These are phyloP conservation scores for Pandemis corylana DNA, from an alignment of 2,888 invertebrate genomes.

Conservation along the genomic window DNA sequence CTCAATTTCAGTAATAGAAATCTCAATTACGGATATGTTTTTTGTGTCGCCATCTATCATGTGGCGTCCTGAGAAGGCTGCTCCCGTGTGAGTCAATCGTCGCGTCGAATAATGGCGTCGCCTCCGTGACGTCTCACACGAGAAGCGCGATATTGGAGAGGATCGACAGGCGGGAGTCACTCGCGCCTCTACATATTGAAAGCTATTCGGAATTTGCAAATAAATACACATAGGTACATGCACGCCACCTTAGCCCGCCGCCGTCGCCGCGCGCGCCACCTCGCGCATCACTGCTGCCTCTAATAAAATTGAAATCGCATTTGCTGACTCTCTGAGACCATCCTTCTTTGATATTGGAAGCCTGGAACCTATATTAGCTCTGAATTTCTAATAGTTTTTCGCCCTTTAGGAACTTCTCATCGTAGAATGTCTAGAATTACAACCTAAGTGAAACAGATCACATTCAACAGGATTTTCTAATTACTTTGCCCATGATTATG, in stretches of 20 bases:
- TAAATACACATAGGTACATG: conserved; percentile 74
- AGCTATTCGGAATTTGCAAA: conserved; percentile 82
- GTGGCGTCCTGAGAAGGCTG: conserved; percentile 66
- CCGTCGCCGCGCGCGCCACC: conserved; percentile 58
- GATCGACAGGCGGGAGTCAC: conserved; percentile 80
- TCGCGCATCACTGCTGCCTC: conserved; percentile 68
- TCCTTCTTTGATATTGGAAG: conserved; percentile 60
- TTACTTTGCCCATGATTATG: background rate
- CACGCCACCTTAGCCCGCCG: conserved; percentile 59
- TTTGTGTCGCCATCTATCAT: conserved; percentile 81
- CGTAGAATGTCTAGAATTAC: conserved; percentile 22
- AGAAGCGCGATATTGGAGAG: conserved; percentile 80
- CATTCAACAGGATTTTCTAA: conserved; percentile 22
- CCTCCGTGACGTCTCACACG: conserved; percentile 71
- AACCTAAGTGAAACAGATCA: conserved; percentile 12
- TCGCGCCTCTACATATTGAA: conserved; percentile 82
- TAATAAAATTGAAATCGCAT: conserved; percentile 80
- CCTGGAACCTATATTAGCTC: conserved; percentile 42
- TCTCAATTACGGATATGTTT: conserved; percentile 84
- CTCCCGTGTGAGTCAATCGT: conserved; percentile 75
- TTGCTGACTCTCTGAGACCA: conserved; percentile 68
- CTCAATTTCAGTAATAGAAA: conserved; percentile 83
- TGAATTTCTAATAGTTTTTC: conserved; percentile 42
- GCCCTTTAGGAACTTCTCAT: conserved; percentile 29
- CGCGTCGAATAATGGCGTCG: conserved; percentile 76